A percentile compares a stretch with the other conserved stretches of the same genome.
phyloP scores from a whole-genome alignment of 2,888 invertebrate species.

The Lamellibrachia satsuma region DNA sequence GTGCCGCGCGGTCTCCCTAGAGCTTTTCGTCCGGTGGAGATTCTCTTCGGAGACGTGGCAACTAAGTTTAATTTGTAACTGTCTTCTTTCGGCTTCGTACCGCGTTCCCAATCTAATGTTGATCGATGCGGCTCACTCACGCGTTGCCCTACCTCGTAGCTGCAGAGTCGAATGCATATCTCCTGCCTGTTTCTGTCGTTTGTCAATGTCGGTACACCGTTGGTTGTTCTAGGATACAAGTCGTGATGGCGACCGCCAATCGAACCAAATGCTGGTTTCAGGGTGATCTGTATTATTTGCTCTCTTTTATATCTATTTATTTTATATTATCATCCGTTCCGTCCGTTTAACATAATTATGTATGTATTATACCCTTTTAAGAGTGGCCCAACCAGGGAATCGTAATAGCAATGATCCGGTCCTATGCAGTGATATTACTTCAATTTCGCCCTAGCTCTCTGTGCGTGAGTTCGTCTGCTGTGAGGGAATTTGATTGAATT shows the following conservation, averaged over 20 bases:
- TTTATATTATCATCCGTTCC: background rate
- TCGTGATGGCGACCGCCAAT: background rate
- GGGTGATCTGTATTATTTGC: background rate
- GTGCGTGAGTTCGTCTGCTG: background rate
- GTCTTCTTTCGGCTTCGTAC: background rate
- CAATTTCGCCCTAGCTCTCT: background rate
- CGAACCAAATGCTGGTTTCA: background rate
- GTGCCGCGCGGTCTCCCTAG: background rate
- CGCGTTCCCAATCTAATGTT: background rate
- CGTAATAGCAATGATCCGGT: background rate
- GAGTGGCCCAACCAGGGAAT: background rate
- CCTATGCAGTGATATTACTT: conserved; percentile 12
- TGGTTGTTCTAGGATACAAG: background rate
- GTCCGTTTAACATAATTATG: background rate
- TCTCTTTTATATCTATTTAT: background rate
- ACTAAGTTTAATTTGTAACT: background rate
- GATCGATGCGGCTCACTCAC: background rate
- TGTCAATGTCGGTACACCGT: background rate
- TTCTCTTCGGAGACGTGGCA: background rate
- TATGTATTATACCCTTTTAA: background rate
- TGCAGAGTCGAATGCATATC: background rate
- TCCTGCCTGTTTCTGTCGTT: background rate
- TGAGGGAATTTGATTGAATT: background rate
- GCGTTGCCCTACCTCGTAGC: background rate
- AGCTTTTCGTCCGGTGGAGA: background rate